These are phyloP conservation scores for Leptopilina drosophilae DNA, from an alignment of 2,888 invertebrate genomes.

Conservation along the genomic window DNA sequence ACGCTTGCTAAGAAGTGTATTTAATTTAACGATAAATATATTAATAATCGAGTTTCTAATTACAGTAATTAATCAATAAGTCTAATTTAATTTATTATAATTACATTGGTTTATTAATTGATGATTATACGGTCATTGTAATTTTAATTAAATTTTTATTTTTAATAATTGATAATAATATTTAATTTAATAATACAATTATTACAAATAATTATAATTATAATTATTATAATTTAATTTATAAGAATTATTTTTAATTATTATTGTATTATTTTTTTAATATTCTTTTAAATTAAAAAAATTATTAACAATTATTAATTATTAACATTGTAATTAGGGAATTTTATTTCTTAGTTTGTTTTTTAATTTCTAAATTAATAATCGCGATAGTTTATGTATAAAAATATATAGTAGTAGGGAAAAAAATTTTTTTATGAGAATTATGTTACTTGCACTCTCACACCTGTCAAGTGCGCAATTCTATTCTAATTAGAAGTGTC, in stretches of 20 bases:
- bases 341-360: neutral
- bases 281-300: no score
- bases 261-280: no score
- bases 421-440: constrained; percentile 60
- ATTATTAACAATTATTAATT: no score
- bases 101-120: neutral
- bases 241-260: neutral
- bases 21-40: neutral
- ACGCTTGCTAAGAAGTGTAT: neutral
- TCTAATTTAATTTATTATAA: neutral
- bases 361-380: neutral
- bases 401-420: constrained; percentile 14
- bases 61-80: neutral
- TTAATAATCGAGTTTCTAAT: neutral
- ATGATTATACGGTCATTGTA: no score
- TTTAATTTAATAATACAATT: no score
- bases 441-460: constrained; percentile 69
- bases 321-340: no score
- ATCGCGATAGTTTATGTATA: neutral
- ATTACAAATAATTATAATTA: no score
- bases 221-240: no score
- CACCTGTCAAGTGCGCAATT: constrained; percentile 63
- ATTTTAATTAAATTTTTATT: no score
- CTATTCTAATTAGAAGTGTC: constrained; percentile 62
- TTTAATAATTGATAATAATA: no score